Evolutionary conservation across 1,140 invertebrate genomes (phyloP).

Genomic region (Pygmarrhopalites habei): DNA sequence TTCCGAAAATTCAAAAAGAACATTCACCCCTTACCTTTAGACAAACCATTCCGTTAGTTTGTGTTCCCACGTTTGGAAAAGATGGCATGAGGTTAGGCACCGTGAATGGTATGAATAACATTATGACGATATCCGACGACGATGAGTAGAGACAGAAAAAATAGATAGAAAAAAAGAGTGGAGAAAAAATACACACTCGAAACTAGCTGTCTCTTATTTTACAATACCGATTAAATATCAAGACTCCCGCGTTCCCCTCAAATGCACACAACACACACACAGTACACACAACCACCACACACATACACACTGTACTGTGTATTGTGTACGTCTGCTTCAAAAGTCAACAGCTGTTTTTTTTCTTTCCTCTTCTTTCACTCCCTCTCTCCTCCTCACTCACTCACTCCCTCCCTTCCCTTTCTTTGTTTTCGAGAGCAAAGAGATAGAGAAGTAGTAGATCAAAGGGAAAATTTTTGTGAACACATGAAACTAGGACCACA

Average conservation of each 20-base stretch:
- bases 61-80: constrained; percentile 32
- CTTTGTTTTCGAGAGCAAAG: too few relatives aligned
- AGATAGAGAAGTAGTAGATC: too few relatives aligned
- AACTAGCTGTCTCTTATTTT: too few relatives aligned
- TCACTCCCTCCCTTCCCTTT: not conserved
- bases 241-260: too few relatives aligned
- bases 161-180: not conserved
- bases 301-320: not conserved
- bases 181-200: too few relatives aligned
- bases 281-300: not conserved
- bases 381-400: not conserved
- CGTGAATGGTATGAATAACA: constrained; percentile 40
- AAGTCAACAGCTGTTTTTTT: too few relatives aligned
- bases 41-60: constrained; percentile 37
- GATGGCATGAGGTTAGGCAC: constrained; percentile 39
- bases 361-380: not conserved
- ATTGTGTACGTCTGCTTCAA: not conserved
- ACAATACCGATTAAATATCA: too few relatives aligned
- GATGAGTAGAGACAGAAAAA: not conserved
- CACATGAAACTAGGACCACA: too few relatives aligned
- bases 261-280: too few relatives aligned
- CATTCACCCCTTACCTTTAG: too few relatives aligned
- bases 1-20: too few relatives aligned
- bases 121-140: constrained; percentile 8
- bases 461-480: too few relatives aligned